Evolutionary conservation across 2,113 vertebrate genomes (phyloP), one percentile per base, ranked within the genome.

Genomic region (Piaya cayana): DNA sequence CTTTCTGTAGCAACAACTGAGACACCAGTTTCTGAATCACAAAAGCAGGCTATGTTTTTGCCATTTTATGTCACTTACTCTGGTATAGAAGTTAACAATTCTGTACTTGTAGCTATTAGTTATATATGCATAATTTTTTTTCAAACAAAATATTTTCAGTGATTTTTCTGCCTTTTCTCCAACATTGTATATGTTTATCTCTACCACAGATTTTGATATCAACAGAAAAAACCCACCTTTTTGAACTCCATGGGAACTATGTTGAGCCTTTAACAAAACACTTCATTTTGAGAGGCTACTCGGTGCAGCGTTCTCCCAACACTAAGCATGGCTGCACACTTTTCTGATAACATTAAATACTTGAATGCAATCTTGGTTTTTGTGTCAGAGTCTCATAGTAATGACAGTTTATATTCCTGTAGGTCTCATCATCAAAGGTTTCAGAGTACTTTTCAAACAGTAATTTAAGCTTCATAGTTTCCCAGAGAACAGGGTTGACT

Each of bases 311-410:
- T 56, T 82, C 30, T 91, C 37, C n/a, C 29, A 69, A 42, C 6
- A 18, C 34, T 58, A 64, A 72, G 76, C 45, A 53, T 17, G 23
- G n/a, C 39, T 72, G n/a, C 62, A 60, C 3, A 45, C 25, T 84
- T 89, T 93, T 91, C 36, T 76, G 63, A 69, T 82, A 87, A 42
- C 25, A n/a, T 16, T 22, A 82, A 87, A 87, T 87, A 85, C 39
- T 64, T 43, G 26, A 88, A 56, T 53, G 12, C 8, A 53, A 32
- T 21, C 49, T 85, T 95, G 2, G 1, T 65, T 92, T 68, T 74
- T 71, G 17, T 47, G 30, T 60, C 49, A 55, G 58, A 71, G 36
- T 55, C 58, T 52, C 6, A 2, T 58, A 64, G 49, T 25, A 80
- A 53, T 16, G 77, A 34, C 22, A 65, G 7, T 20, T 85, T 82